Evolutionary conservation across 2,797 vertebrate species (phyloP).

Genomic region (Bovichtus diacanthus): DNA sequence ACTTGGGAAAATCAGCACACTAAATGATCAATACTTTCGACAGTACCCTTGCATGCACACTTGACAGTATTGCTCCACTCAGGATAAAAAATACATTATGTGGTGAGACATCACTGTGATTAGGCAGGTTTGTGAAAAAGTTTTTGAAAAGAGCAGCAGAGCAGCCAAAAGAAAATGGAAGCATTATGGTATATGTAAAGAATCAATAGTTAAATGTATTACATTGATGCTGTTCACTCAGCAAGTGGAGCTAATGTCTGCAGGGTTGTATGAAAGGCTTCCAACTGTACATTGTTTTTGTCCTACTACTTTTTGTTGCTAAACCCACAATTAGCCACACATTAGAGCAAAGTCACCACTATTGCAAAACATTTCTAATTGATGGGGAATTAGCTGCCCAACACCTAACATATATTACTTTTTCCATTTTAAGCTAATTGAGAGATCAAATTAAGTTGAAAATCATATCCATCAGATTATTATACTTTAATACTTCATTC

Average conservation of each 20-base stretch:
- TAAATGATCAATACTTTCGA: slow-evolving; percentile 4
- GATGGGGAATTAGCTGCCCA: not conserved
- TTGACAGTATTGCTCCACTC: slow-evolving; percentile 15
- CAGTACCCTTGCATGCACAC: not conserved
- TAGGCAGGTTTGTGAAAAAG: not conserved
- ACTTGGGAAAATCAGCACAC: not conserved
- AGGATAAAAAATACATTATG: slow-evolving; percentile 7
- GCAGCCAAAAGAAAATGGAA: slow-evolving; percentile 34
- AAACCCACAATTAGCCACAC: not conserved
- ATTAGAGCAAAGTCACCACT: not conserved
- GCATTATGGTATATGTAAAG: slow-evolving; percentile 21
- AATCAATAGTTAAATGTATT: slow-evolving; percentile 33
- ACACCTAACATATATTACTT: not conserved
- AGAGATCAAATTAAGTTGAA: slow-evolving; percentile 11
- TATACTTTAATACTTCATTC: slow-evolving; percentile 3
- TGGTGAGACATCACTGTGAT: slow-evolving; percentile 15
- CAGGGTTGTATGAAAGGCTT: slow-evolving; percentile 12
- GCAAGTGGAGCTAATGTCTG: slow-evolving; percentile 21
- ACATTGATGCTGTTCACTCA: slow-evolving; percentile 22
- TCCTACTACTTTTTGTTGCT: not conserved
- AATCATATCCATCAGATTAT: slow-evolving; percentile 8
- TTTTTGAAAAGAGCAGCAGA: slow-evolving; percentile 16
- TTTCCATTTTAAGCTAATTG: not conserved
- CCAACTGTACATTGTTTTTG: not conserved
- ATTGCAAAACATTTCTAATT: not conserved